Evolutionary conservation across 1,140 invertebrate genomes (phyloP).

Genomic region (Tribolium castaneum): DNA sequence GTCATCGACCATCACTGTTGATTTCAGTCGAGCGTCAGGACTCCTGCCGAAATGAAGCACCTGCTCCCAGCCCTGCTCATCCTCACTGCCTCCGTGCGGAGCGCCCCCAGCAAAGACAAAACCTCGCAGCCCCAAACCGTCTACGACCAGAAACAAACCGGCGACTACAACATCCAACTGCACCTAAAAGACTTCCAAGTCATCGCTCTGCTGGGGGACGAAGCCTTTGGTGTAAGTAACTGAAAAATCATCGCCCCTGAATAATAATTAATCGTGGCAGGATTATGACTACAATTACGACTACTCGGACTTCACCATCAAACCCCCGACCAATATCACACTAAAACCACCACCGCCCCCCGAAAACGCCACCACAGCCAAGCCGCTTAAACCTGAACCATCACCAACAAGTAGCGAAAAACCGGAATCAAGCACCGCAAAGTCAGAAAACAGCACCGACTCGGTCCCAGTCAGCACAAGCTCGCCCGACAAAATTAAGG

Average conservation of each 20-base stretch:
- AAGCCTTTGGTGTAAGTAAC: constrained; percentile 68
- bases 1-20: constrained; percentile 35
- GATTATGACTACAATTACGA: constrained; percentile 72
- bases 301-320: constrained; percentile 71
- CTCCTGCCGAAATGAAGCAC: background rate
- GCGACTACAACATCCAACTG: constrained; percentile 81
- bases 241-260: background rate
- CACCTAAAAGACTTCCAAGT: constrained; percentile 82
- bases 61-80: background rate
- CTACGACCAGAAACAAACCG: constrained; percentile 81
- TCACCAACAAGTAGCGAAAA: background rate
- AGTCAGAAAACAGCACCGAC: constrained; percentile 47
- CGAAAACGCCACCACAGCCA: background rate
- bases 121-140: constrained; percentile 42
- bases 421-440: constrained; percentile 47
- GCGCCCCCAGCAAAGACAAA: constrained; percentile 43
- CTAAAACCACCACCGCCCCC: constrained; percentile 54
- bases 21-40: constrained; percentile 11
- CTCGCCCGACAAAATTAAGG: constrained; percentile 54
- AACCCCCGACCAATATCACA: constrained; percentile 65
- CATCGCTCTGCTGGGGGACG: constrained; percentile 73
- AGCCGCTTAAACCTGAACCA: background rate
- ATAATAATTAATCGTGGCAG: constrained; percentile 55
- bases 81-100: background rate
- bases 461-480: background rate